These are phyloP conservation scores for Centropyge bicolor DNA, from an alignment of 2,797 vertebrate species.

Conservation along the genomic window DNA sequence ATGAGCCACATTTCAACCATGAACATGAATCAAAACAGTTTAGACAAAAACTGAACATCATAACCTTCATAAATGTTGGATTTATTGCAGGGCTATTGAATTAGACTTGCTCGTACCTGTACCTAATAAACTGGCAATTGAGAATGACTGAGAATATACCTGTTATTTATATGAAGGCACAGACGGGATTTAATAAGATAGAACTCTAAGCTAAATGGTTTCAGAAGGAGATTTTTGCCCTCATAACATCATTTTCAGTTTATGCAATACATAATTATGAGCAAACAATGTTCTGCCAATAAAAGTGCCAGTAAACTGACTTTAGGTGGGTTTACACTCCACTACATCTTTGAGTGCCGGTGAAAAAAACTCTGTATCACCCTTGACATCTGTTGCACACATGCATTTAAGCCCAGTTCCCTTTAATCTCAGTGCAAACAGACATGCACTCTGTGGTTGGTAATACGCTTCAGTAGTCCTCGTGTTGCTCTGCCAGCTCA, in stretches of 20 bases:
- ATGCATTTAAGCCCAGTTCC: slow-evolving; percentile 71
- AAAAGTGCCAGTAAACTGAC: slow-evolving; percentile 13
- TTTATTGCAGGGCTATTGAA: slow-evolving; percentile 1
- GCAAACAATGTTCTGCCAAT: slow-evolving; percentile 22
- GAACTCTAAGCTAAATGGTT: background rate
- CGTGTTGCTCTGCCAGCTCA: slow-evolving; percentile 71
- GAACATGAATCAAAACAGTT: background rate
- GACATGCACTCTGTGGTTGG: slow-evolving; percentile 77
- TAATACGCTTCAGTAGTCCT: slow-evolving; percentile 75
- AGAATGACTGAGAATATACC: background rate
- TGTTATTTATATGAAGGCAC: slow-evolving; percentile 4
- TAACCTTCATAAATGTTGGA: background rate
- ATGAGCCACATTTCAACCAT: background rate
- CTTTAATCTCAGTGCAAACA: slow-evolving; percentile 78
- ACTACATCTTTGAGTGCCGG: slow-evolving; percentile 39
- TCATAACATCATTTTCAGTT: background rate
- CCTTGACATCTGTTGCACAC: slow-evolving; percentile 80
- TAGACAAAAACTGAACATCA: background rate
- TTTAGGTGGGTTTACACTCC: slow-evolving; percentile 45
- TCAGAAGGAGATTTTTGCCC: background rate
- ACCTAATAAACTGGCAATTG: background rate
- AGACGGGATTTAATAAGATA: background rate
- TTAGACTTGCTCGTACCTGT: background rate
- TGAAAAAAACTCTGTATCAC: slow-evolving; percentile 45
- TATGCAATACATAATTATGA: background rate